Evolutionary conservation across 2,797 vertebrate species (phyloP).

Genomic region (Amblyopsis hoosieri): DNA sequence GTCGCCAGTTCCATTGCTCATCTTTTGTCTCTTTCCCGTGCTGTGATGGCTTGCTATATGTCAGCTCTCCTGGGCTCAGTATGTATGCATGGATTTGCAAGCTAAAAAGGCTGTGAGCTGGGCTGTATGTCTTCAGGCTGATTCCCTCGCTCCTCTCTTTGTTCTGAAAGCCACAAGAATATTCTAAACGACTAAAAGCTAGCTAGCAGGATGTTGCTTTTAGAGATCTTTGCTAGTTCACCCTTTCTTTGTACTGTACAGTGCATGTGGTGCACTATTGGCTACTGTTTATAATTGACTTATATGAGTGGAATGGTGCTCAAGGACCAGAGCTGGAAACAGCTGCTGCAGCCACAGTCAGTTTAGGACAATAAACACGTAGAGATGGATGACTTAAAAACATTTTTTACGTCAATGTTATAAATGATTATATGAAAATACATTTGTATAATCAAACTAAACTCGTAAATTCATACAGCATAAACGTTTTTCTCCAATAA

Average conservation of each 20-base stretch:
- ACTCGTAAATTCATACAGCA: no score
- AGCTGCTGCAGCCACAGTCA: conserved; percentile 20
- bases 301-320: conserved; percentile 26
- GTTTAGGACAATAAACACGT: conserved; percentile 5
- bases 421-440: no score
- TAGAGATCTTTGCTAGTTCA: neutral
- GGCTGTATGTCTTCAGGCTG: conserved; percentile 21
- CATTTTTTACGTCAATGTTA: no score
- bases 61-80: conserved; percentile 67
- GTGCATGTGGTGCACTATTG: no score
- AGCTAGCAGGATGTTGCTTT: neutral
- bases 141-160: conserved; percentile 49
- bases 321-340: conserved; percentile 46
- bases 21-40: conserved; percentile 47
- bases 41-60: conserved; percentile 66
- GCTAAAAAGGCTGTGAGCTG: conserved; percentile 27
- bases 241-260: conserved; percentile 7
- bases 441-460: no score
- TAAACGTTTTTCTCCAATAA: no score
- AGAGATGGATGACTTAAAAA: neutral
- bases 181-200: neutral
- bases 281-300: neutral
- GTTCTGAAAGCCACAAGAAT: conserved; percentile 21
- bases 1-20: conserved; percentile 54
- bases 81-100: conserved; percentile 50